Evolutionary conservation across 1,140 invertebrate genomes (phyloP).

Genomic region (Megalopta genalis): DNA sequence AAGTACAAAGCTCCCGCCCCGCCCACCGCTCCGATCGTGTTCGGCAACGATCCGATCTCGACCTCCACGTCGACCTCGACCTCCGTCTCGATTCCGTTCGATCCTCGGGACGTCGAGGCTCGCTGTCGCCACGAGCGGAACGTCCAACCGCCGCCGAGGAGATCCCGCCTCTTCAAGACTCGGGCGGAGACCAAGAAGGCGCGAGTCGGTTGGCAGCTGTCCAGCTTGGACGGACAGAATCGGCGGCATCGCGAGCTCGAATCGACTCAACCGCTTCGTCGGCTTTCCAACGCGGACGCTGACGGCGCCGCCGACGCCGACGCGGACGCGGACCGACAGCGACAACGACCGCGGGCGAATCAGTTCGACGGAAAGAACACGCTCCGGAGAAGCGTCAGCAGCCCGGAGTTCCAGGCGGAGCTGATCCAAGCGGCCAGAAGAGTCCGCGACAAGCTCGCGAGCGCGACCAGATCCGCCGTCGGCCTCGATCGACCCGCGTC

Average conservation of each 20-base stretch:
- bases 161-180: slow-evolving; percentile 86
- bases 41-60: slow-evolving; percentile 48
- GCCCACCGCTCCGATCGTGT: slow-evolving; percentile 69
- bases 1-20: slow-evolving; percentile 85
- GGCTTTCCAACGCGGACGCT: no score
- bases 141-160: slow-evolving; percentile 80
- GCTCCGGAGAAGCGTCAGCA: slow-evolving; percentile 82
- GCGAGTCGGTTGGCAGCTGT: slow-evolving; percentile 62
- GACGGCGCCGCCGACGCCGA: neutral
- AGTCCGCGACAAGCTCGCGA: slow-evolving; percentile 79
- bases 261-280: no score
- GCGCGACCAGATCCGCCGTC: slow-evolving; percentile 11
- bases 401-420: slow-evolving; percentile 85
- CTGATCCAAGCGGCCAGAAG: slow-evolving; percentile 84
- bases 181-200: slow-evolving; percentile 84
- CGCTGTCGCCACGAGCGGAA: slow-evolving; percentile 57
- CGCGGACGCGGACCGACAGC: neutral
- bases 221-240: slow-evolving; percentile 13
- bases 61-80: neutral
- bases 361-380: slow-evolving; percentile 69
- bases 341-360: slow-evolving; percentile 47
- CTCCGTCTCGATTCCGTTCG: slow-evolving; percentile 53
- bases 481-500: neutral
- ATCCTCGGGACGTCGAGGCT: slow-evolving; percentile 56
- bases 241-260: neutral